Base-by-base conservation (phyloP, 1,140 invertebrate species). In the Tenebrio molitor region DNA sequence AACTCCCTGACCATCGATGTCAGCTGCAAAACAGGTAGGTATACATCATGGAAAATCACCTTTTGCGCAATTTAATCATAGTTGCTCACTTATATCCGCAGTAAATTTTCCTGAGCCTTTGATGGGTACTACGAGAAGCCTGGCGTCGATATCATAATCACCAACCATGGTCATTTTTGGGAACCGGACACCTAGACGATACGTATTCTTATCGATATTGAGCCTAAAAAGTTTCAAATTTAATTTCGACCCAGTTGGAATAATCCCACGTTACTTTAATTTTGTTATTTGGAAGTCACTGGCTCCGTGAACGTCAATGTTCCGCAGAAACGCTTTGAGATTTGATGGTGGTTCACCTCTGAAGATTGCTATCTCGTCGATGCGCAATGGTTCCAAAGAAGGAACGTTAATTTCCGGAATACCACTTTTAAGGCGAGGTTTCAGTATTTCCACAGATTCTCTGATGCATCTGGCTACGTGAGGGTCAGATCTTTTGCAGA, bases 321-420 rank as follows among this genome's bases (percentile, higher is more conserved):
- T 81, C 71, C 86, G 88, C 14, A 92, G 80, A 2, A 87, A 87
- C 0, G 89, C 89, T 77, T 89, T 91, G 23, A 91, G 71, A 29
- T 74, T 73, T 4, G 34, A 12, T 7, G 17, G 17, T 25, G 12
- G 33, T 12, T 65, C 25, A 17, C 76, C 76, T 71, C 74, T 68
- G 8, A 62, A 58, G 15, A 82, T 71, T 8, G 75, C 73, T 6
- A 85, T 82, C 74, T 85, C 78, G 0, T 87, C 84, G 1, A 92
- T 84, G 4, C 77, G 65, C 12, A 92, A 81, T 0, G 90, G 90
- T 46, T 92, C 90, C 1, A 90, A 74, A 0, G 85, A 76, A 0
- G 90, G 90, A 10, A 91, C 85, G 0, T 86, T 84, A 0, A 92
- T 73, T 74, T 92, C 91, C 0, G 87, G 86, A 6, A 91, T 89